Base-by-base conservation (phyloP, 2,888 invertebrate genomes). In the Mellilla xanthometata region DNA sequence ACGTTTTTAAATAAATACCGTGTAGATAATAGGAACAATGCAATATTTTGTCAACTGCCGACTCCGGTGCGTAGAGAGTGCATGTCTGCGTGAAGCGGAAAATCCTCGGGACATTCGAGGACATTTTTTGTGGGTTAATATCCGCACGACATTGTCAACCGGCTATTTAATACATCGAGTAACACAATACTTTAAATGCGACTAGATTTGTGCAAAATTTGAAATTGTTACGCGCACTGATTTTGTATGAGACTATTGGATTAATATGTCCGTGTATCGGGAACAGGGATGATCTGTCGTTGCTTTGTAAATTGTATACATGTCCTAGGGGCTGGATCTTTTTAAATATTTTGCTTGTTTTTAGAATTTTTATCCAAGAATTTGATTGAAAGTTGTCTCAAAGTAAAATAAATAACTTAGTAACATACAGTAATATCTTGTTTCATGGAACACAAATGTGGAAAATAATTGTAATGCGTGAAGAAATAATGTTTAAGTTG, bases 1-100 rank as follows among this genome's bases (percentile, higher is more conserved):
- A 86, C 84, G 81, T 88, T 89, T 88, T 88, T 88, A 89, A 89
- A 89, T 88, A 89, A 89, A 89, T 89, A 89, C 87, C 75, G 74
- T 65, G 72, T 70, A 81, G 80, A 88, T 88, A 88, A 89, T 87
- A 88, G 87, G 85, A 81, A 89, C 89, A 89, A 89, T 88, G 79
- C 83, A 87, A 89, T 89, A 89, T 89, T 89, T 88, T 89, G 89
- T 89, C 89, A 89, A 89, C 89, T 89, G 89, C 81, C 83, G 82
- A 80, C 75, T 80, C 76, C 71, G 81, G 68, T 47, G 73, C 75
- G 76, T 77, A 82, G 74, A 76, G 84, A 85, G 89, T 83, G 84
- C 89, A 88, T 63, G 71, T 66, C 80, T 79, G 85, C 88, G 86
- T 89, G 86, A 89, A 87, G 89, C 87, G 89, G 88, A 89, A 89